phyloP scores from a whole-genome alignment of 2,797 vertebrate species.

The Buphagus erythrorhynchus region DNA sequence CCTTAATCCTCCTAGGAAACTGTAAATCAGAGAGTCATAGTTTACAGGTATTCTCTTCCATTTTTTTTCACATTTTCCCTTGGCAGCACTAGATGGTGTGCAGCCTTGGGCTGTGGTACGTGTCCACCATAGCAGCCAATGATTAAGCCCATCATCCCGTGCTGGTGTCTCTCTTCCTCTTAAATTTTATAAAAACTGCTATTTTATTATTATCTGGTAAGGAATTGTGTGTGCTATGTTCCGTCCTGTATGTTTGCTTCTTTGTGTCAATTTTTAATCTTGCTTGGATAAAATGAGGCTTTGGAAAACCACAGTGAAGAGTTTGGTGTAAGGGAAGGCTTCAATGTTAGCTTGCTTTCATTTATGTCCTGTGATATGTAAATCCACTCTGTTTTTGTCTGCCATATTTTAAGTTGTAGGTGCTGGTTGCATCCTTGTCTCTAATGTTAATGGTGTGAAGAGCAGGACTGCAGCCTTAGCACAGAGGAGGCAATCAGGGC shows the following conservation, averaged over 20 bases:
- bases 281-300: fast-evolving
- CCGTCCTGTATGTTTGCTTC: not conserved
- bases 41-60: not conserved
- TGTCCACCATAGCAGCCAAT: fast-evolving
- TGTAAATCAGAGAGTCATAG: not conserved
- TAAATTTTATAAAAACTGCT: not conserved
- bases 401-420: not conserved
- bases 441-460: not conserved
- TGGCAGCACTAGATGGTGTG: not conserved
- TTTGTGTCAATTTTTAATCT: not conserved
- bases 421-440: not conserved
- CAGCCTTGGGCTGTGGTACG: fast-evolving
- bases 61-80: not conserved
- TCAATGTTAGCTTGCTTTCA: not conserved
- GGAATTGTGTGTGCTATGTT: fast-evolving
- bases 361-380: not conserved
- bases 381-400: not conserved
- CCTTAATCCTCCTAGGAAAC: not conserved
- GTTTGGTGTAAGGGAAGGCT: not conserved
- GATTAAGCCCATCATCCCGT: fast-evolving
- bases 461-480: not conserved
- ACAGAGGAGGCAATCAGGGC: not conserved
- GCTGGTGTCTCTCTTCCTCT: not conserved
- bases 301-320: not conserved
- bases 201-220: not conserved